A percentile compares a stretch with the other conserved stretches of the same genome.
Conservation (phyloP, 2,113 vertebrate species). For the Cinclus cinclus region DNA sequence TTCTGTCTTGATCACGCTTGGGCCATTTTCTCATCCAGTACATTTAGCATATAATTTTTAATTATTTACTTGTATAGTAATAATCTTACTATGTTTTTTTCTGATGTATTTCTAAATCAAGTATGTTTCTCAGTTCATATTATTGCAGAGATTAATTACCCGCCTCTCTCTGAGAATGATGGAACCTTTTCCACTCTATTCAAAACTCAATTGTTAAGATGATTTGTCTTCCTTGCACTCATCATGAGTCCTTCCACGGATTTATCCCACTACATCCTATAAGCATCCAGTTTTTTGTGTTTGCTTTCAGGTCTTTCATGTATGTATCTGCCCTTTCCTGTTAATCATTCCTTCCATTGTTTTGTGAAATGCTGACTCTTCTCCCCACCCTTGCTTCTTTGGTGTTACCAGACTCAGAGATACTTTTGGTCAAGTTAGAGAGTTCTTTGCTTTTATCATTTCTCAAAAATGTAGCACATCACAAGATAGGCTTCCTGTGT, state of each 20-base stretch:
- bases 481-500: neutral
- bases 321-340: neutral
- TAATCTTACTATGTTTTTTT: neutral
- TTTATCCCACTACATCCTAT: neutral
- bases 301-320: neutral
- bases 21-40: neutral
- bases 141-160: neutral
- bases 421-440: neutral
- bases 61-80: neutral
- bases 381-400: neutral
- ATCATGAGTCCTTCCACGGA: neutral
- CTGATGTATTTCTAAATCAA: neutral
- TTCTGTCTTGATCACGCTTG: neutral
- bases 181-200: neutral
- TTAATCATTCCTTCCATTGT: constrained; percentile 16
- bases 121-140: neutral
- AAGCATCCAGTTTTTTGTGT: neutral
- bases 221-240: constrained; percentile 24
- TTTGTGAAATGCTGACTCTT: constrained; percentile 29
- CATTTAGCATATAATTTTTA: neutral
- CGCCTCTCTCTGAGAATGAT: neutral
- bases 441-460: neutral
- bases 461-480: neutral
- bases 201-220: constrained; percentile 19
- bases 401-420: neutral